Base-by-base conservation (phyloP, 2,888 invertebrate genomes). In the Drosophila antonietae region DNA sequence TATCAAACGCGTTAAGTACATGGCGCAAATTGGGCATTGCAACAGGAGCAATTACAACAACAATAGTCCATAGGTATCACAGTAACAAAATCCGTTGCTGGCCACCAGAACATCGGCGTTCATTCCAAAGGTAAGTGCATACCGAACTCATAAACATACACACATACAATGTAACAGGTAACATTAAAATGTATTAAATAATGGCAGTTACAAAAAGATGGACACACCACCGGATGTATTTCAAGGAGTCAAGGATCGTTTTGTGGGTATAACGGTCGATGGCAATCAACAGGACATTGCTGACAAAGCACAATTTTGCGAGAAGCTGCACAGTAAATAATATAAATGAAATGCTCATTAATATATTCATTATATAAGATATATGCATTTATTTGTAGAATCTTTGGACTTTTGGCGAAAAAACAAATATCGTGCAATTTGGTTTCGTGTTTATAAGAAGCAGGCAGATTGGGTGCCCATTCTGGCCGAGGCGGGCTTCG, bases 401-500 rank as follows among this genome's bases (percentile, higher is more conserved):
- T 97, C 97, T 0, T 90, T 97, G 39, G 92, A 93, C 44, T 93
- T 93, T 81, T 97, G 97, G 97, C 93, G 88, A 49, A 92, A 93
- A 47, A 94, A 94, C 59, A 94, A 94, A 14, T 95, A 94, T 81
- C 94, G 96, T 65, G 95, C 96, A 33, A 95, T 97, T 80, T 98
- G 97, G 97, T 97, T 97, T 90, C 95, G 95, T 90, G 95, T 98
- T 0, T 93, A 95, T 87, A 94, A 95, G 47, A 93, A 94, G 71
- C 95, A 97, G 88, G 94, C 96, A 5, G 94, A 94, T 18, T 96
- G 96, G 96, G 95, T 98, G 43, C 97, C 97, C 18, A 90, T 95
- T 74, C 93, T 97, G 76, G 95, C 95, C 8, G 94, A 95, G 95
- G 94, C 95, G 90, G 97, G 96, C 20, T 98, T 98, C 91, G 95